Evolutionary conservation across 2,888 invertebrate species (phyloP), one percentile per base, ranked within the genome.

Genomic region (Chalcis sispes): DNA sequence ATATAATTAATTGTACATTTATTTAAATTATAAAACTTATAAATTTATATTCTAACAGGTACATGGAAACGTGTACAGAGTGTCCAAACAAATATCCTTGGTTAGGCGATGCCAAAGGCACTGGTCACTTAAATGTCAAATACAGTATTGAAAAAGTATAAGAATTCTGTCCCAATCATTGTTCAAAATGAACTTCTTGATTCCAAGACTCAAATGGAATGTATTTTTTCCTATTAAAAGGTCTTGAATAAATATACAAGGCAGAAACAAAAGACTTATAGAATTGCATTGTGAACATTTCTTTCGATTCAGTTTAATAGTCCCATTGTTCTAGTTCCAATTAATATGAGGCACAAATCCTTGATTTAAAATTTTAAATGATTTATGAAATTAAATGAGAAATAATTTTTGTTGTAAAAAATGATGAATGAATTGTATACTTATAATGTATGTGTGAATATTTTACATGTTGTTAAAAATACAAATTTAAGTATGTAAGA

Each of bases 11-110:
- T 48, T 29, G n/a, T 23, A 25, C 32, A 20, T 46, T 64, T 10
- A 10, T 29, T 56, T 52, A 48, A 20, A 32, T 5, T 64, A 18
- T 13, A 27, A 32, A 27, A 54, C 52, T 62, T 1, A 23, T 69
- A n/a, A 36, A 48, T 69, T 61, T 69, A 50, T 36, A 15, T 75
- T 61, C 80, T 71, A 71, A 18, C 80, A 91, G 96, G 85, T 96
- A 97, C 85, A 92, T 97, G 93, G 95, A 95, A 85, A 95, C 96
- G 20, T 97, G 96, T 87, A 91, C 90, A 75, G 95, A 96, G 77
- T 97, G 96, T 85, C 96, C 96, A 18, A 94, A 94, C 79, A 93
- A 91, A 82, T 94, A 95, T 89, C 97, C 97, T 1, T 97, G 97
- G 97, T 88, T 96, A 79, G 96, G 96, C 29, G 96, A 96, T 89